Conservation (phyloP, 2,113 vertebrate species). For the Ameiurus melas region DNA sequence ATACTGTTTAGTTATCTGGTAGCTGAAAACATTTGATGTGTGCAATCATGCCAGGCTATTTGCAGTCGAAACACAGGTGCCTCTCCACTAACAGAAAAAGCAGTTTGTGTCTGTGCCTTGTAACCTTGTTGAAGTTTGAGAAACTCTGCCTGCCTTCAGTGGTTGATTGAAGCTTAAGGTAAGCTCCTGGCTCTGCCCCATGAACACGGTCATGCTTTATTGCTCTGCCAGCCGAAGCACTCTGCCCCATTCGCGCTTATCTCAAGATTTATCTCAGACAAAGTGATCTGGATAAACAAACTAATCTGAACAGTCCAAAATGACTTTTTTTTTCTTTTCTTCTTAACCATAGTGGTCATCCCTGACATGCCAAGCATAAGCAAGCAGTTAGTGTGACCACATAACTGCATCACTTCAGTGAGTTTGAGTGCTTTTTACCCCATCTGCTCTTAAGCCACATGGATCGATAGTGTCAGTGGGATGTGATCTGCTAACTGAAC, state of each 20-base stretch:
- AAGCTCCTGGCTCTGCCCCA: background rate
- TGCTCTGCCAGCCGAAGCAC: background rate
- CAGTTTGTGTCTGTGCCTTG: background rate
- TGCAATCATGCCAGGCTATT: background rate
- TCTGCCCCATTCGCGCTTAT: slow-evolving; percentile 29
- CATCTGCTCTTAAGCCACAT: background rate
- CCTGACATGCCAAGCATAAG: slow-evolving; percentile 17
- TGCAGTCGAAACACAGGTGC: background rate
- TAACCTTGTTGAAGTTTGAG: slow-evolving; percentile 9
- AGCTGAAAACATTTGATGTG: background rate
- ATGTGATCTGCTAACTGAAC: slow-evolving; percentile 9
- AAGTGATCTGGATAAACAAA: slow-evolving; percentile 14
- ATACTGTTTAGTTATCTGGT: background rate
- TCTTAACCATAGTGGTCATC: slow-evolving; percentile 19
- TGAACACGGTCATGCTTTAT: background rate
- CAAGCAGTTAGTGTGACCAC: slow-evolving; percentile 1
- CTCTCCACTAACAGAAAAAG: background rate
- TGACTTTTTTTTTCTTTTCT: too few species aligned
- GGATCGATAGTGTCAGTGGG: slow-evolving; percentile 12
- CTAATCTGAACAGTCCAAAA: background rate
- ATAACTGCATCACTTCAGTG: slow-evolving; percentile 6
- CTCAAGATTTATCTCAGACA: slow-evolving; percentile 17
- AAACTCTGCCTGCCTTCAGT: background rate
- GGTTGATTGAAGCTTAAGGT: background rate
- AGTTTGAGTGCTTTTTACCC: slow-evolving; percentile 8